Evolutionary conservation across 1,140 invertebrate genomes (phyloP).

Genomic region (Acyrthosiphon pisum): DNA sequence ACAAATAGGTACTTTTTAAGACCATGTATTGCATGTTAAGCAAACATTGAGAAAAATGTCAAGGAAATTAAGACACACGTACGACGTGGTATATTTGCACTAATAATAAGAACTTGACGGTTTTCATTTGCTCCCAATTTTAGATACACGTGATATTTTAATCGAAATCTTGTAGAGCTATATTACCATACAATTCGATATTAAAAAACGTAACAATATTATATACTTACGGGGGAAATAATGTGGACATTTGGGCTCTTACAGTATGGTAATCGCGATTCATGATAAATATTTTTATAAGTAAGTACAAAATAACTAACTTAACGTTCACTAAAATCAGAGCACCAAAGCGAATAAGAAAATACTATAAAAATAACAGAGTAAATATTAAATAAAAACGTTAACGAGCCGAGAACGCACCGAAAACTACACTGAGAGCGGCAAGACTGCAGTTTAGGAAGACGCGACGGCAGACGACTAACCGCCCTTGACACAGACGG

Average conservation of each 20-base stretch:
- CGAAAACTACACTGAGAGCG: conserved; percentile 43
- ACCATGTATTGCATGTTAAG: not conserved
- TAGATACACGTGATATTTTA: not conserved
- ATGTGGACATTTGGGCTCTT: conserved; percentile 36
- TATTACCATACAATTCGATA: not conserved
- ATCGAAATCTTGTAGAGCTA: not conserved
- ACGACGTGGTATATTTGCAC: not conserved
- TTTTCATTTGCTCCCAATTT: not conserved
- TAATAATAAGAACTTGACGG: not conserved
- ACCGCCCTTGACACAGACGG: conserved; percentile 56
- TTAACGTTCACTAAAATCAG: not conserved
- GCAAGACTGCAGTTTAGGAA: conserved; percentile 30
- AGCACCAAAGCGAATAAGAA: conserved; percentile 19
- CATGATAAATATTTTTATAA: conserved; percentile 27
- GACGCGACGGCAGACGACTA: conserved; percentile 56
- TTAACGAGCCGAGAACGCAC: conserved; percentile 43
- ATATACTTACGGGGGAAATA: conserved; percentile 49
- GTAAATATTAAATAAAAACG: conserved; percentile 23
- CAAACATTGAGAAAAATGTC: not conserved
- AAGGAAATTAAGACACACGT: not conserved
- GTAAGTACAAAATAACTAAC: not conserved
- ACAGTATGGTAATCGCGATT: conserved; percentile 32
- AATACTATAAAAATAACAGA: not conserved
- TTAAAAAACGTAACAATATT: not conserved
- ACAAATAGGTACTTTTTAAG: not conserved